Base-by-base conservation (phyloP, 1,140 invertebrate genomes). In the Nymphalis io region DNA sequence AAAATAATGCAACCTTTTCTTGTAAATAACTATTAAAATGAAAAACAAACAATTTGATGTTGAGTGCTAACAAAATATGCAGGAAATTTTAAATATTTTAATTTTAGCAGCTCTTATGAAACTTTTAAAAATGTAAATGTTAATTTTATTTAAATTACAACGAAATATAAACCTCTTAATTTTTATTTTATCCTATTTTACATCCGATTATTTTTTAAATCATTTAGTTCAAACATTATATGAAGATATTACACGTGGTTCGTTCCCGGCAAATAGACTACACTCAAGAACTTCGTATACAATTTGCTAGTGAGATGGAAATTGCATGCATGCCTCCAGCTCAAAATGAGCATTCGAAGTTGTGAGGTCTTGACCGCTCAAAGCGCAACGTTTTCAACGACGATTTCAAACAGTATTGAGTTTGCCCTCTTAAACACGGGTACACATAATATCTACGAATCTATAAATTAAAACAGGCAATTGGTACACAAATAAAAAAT, bases 241-340 rank as follows among this genome's bases (percentile, higher is more conserved):
- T 12, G 48, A 6, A 51, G 20, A 21, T 51, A 51, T 51, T 21
- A 20, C 18, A 51, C 20, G 20, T 21, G 16, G 48, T 16, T 12
- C 48, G 48, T 51, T 51, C 21, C 6, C 5, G 21, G 16, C 16
- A 1, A 61, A 48, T 33, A n/a, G 42, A 48, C 40, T 23, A 11
- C 3, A 21, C 16, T 61, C 44, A 16, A 48, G 44, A 46, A 48
- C 13, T 48, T 61, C n/a, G 42, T 48, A 46, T 3, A 48, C 4
- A 21, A 27, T 48, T 21, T 51, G 16, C 16, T 18, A 48, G 16
- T n/a, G 46, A 18, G 2, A 61, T 61, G 59, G 44, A 61, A 61
- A 61, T 61, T 21, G 15, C 21, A 48, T 48, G 23, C 44, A 46
- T 61, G 23, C 42, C 4, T 46, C 39, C 1, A 18, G 16, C 20